These are phyloP conservation scores for Heliocidaris erythrogramma DNA, from an alignment of 35 echinoderm and acorn worm species.

Conservation along the genomic window DNA sequence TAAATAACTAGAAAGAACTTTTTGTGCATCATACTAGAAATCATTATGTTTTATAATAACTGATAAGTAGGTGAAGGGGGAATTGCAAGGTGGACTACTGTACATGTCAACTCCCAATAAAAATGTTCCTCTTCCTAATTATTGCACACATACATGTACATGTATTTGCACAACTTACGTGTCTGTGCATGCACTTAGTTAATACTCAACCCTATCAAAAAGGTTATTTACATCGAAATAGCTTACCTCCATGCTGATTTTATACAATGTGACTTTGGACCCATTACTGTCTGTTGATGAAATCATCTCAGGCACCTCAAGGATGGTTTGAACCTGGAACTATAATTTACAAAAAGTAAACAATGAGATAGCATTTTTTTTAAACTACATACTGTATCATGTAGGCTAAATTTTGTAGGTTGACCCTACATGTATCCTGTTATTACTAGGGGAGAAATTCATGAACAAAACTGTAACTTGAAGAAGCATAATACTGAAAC, in stretches of 20 bases:
- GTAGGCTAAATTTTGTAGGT: no score
- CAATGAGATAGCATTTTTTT: not conserved
- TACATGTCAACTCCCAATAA: no score
- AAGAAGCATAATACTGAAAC: no score
- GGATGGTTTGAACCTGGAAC: not conserved
- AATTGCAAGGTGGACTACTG: no score
- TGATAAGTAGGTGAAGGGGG: no score
- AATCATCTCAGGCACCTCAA: not conserved
- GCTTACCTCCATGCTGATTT: not conserved
- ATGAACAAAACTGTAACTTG: no score
- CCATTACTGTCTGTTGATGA: not conserved
- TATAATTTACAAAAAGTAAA: not conserved
- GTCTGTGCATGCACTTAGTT: not conserved
- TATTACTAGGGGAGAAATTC: no score
- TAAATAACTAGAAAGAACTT: no score
- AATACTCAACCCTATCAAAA: not conserved
- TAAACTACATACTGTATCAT: not conserved
- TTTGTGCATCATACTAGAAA: not conserved
- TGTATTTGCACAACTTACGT: not conserved
- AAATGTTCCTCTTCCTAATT: no score
- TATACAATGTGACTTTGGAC: slow-evolving; percentile 3
- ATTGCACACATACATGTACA: no score
- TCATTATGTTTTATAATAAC: not conserved
- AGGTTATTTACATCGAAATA: not conserved
- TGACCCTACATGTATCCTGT: no score